These are phyloP conservation scores for Julus scandinavius DNA, from an alignment of 2,888 invertebrate genomes.

Conservation along the genomic window DNA sequence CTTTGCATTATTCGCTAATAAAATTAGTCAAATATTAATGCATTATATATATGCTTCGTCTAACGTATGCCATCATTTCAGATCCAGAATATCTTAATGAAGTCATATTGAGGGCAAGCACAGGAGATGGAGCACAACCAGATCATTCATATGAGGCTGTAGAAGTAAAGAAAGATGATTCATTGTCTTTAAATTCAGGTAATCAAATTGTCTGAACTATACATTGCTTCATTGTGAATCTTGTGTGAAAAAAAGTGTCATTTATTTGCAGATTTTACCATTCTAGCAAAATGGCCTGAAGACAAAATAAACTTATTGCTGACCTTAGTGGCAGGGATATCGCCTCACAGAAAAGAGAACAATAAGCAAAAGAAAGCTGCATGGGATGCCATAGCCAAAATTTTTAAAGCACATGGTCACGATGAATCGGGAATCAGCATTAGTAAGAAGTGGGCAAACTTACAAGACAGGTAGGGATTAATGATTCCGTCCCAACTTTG, in stretches of 20 bases:
- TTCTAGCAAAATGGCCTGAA: background rate
- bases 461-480: background rate
- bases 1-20: too few relatives aligned
- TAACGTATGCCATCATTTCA: background rate
- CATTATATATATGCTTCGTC: too few relatives aligned
- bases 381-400: background rate
- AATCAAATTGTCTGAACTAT: background rate
- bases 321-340: background rate
- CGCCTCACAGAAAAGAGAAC: background rate
- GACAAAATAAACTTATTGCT: background rate
- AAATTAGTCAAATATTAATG: too few relatives aligned
- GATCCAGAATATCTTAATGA: background rate
- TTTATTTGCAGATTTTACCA: background rate
- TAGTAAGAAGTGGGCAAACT: conserved; percentile 21
- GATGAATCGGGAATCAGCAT: background rate
- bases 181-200: background rate
- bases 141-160: background rate
- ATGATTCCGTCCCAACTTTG: background rate
- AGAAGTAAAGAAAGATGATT: background rate
- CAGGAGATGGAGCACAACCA: background rate
- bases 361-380: background rate
- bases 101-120: background rate
- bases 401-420: background rate
- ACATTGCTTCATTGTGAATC: background rate
- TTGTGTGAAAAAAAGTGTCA: background rate